Conservation (phyloP, 2,113 vertebrate species). For the Marcusenius ussheri region DNA sequence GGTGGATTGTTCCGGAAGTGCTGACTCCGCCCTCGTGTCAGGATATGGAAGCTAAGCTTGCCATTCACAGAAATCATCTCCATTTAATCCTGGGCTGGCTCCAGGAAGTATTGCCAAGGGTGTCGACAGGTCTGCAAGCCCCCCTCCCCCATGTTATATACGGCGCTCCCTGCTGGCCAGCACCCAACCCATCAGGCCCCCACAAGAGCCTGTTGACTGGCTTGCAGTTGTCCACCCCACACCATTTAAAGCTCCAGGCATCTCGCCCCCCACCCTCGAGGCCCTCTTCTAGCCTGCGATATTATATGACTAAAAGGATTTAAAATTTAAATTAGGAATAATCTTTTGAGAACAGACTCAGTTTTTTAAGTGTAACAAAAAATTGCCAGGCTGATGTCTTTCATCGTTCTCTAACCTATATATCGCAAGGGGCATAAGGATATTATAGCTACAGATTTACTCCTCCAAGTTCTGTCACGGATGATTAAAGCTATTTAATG, state of each 20-base stretch:
- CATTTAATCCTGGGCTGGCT: constrained; percentile 25
- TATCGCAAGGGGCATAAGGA: neutral
- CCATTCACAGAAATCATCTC: neutral
- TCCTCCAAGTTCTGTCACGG: neutral
- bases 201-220: constrained; percentile 14
- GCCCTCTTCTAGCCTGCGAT: constrained; percentile 6
- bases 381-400: constrained; percentile 1
- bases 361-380: constrained; percentile 20
- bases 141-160: neutral
- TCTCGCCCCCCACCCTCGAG: neutral
- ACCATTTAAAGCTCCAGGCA: neutral
- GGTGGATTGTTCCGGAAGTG: neutral
- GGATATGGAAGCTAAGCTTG: neutral
- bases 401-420: constrained; percentile 15
- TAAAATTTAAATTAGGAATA: constrained; percentile 35
- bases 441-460: constrained; percentile 9
- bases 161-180: constrained; percentile 1
- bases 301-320: constrained; percentile 25
- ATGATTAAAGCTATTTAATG: constrained; percentile 19
- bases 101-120: constrained; percentile 10
- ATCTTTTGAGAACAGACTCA: constrained; percentile 34
- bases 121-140: neutral
- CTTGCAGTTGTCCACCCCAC: neutral
- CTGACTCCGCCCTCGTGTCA: neutral
- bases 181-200: constrained; percentile 22